phyloP scores from a whole-genome alignment of 2,888 invertebrate genomes.

The Polymixis lichenea region DNA sequence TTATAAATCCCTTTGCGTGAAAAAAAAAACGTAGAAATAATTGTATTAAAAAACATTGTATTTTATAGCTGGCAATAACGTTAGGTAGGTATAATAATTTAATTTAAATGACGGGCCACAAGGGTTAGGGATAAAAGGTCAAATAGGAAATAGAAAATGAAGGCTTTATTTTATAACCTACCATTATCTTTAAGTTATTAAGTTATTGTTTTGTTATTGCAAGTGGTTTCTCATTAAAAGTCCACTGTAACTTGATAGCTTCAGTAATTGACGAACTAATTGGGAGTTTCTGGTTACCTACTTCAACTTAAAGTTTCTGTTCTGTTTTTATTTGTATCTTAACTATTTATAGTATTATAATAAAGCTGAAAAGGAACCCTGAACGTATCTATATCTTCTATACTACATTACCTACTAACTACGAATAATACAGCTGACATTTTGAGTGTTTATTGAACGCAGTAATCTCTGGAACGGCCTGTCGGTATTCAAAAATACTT shows the following conservation, averaged over 20 bases:
- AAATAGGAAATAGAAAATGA: conserved; percentile 43
- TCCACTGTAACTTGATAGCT: conserved; percentile 23
- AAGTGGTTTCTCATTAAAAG: neutral
- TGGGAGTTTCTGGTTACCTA: conserved; percentile 6
- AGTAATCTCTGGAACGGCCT: too few species aligned
- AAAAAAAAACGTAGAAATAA: too few species aligned
- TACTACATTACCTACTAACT: too few species aligned
- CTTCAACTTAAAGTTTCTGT: neutral
- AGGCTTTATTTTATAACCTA: conserved; percentile 36
- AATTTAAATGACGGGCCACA: conserved; percentile 15
- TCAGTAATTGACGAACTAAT: conserved; percentile 37
- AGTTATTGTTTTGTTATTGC: conserved; percentile 42
- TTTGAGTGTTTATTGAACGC: too few species aligned
- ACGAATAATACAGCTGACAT: too few species aligned
- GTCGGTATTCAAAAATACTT: too few species aligned
- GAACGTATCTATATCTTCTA: too few species aligned
- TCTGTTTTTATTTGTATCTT: neutral
- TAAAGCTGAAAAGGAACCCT: too few species aligned
- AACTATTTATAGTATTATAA: neutral
- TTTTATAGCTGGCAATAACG: conserved; percentile 11
- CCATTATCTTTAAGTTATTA: conserved; percentile 29
- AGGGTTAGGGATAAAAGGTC: conserved; percentile 30
- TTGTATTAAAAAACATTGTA: too few species aligned
- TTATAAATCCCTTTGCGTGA: neutral
- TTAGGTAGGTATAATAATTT: neutral